phyloP scores from a whole-genome alignment of 2,113 vertebrate species.

The Neomonachus schauinslandi region DNA sequence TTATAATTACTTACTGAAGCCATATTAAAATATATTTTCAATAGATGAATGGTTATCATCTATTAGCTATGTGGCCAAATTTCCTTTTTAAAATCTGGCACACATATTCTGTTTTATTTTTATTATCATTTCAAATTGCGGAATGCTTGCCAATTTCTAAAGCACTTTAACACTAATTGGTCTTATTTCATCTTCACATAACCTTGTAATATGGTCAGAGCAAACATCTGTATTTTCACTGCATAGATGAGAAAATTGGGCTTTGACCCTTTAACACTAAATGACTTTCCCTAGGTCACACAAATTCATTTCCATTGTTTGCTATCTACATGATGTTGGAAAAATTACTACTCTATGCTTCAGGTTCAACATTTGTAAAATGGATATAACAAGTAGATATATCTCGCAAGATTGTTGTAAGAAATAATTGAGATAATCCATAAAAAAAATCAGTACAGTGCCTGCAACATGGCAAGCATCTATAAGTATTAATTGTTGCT shows the following conservation, averaged over 20 bases:
- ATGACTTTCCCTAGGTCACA: not conserved
- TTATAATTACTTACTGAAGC: not conserved
- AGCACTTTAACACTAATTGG: not conserved
- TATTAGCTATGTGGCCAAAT: not conserved
- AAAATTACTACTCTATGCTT: not conserved
- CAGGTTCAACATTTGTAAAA: not conserved
- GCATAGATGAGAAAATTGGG: not conserved
- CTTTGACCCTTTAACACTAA: not conserved
- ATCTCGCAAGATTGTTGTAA: not conserved
- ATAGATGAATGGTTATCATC: not conserved
- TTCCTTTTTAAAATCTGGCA: not conserved
- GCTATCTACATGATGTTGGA: not conserved
- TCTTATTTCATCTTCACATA: not conserved
- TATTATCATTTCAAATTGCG: slow-evolving; percentile 1
- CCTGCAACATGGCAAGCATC: not conserved
- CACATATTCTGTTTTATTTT: not conserved
- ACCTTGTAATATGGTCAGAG: not conserved
- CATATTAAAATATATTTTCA: not conserved
- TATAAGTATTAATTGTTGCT: not conserved
- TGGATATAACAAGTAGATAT: not conserved
- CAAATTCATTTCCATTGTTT: not conserved
- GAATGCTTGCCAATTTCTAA: not conserved
- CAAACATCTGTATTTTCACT: not conserved
- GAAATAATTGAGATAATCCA: not conserved
- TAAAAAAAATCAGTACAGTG: not conserved